Evolutionary conservation across 2,113 vertebrate genomes (phyloP).

Genomic region (Tenrec ecaudatus): DNA sequence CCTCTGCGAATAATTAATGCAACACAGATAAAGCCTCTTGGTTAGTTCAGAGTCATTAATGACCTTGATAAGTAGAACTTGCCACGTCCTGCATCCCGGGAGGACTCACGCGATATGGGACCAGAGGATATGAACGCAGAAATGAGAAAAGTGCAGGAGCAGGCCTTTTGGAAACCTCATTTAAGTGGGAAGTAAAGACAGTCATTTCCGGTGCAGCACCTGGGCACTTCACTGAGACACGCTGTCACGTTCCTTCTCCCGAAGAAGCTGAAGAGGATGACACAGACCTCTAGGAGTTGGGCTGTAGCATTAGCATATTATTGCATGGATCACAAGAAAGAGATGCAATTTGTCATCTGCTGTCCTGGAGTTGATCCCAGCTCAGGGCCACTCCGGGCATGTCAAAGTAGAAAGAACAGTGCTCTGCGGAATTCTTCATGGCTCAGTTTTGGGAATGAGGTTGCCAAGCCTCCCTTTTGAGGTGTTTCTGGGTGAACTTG

Average conservation of each 20-base stretch:
- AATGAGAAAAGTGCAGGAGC: constrained; percentile 56
- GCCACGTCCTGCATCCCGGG: constrained; percentile 1
- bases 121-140: constrained; percentile 48
- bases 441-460: neutral
- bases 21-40: constrained; percentile 72
- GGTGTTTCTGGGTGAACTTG: neutral
- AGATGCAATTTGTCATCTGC: neutral
- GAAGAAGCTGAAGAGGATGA: neutral
- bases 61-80: constrained; percentile 67
- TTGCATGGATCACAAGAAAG: neutral
- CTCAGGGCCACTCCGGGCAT: neutral
- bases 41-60: constrained; percentile 66
- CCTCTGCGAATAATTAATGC: constrained; percentile 61
- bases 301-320: neutral
- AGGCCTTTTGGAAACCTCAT: constrained; percentile 44
- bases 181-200: constrained; percentile 27
- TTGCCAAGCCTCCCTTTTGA: neutral
- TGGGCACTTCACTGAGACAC: neutral
- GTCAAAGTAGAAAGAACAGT: neutral
- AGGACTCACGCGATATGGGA: constrained; percentile 30
- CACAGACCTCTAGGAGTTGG: neutral
- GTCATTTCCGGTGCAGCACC: neutral
- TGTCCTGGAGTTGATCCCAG: neutral
- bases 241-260: neutral
- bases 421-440: neutral